Evolutionary conservation across 2,113 vertebrate species (phyloP).

Genomic region (Coryphaenoides rupestris): DNA sequence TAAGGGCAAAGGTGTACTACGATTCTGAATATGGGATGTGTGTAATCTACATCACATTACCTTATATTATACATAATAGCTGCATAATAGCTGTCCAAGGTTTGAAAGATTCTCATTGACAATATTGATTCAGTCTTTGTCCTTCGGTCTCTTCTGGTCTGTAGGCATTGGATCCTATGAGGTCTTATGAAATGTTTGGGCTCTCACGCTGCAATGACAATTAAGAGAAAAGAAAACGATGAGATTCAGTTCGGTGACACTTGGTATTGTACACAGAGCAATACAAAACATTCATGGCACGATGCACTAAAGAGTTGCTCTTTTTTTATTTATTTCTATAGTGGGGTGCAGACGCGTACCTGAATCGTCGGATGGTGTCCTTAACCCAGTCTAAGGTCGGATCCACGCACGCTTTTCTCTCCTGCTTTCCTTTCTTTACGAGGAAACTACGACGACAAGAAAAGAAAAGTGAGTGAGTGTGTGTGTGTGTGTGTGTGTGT

Average conservation of each 20-base stretch:
- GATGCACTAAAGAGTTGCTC: not conserved
- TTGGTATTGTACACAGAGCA: too few species aligned
- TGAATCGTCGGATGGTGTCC: conserved; percentile 35
- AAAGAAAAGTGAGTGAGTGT: not conserved
- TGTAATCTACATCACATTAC: too few species aligned
- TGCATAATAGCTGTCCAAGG: too few species aligned
- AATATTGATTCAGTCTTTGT: too few species aligned
- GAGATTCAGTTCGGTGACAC: not conserved
- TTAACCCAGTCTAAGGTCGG: conserved; percentile 59
- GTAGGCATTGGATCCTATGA: not conserved
- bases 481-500: too few species aligned
- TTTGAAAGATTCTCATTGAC: too few species aligned
- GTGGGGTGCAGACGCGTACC: conserved; percentile 32
- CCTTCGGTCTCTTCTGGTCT: too few species aligned
- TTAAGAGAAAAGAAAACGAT: not conserved
- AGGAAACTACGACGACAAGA: conserved; percentile 50
- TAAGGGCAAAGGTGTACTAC: too few species aligned
- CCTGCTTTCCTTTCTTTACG: conserved; percentile 23
- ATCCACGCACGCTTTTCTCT: conserved; percentile 42
- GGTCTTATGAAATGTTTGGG: not conserved
- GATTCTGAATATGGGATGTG: too few species aligned
- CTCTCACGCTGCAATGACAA: conserved; percentile 32
- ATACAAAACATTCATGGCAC: too few species aligned
- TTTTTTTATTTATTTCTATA: not conserved
- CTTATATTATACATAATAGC: too few species aligned